Evolutionary conservation across 1,140 invertebrate genomes (phyloP).

Genomic region (Brachionus angularis): DNA sequence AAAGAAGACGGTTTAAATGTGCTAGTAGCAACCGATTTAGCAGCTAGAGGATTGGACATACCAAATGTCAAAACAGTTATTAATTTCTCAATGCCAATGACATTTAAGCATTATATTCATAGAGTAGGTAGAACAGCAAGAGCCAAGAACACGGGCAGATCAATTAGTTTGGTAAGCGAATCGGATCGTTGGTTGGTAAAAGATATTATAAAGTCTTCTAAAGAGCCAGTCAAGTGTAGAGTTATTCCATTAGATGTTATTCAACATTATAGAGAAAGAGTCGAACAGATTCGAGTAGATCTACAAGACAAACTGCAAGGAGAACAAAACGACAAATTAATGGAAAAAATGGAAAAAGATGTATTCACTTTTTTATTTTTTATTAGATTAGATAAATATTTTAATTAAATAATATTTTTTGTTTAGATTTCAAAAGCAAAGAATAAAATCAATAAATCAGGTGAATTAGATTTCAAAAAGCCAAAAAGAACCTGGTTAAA

Average conservation of each 20-base stretch:
- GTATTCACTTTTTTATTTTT: background rate
- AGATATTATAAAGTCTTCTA: constrained; percentile 37
- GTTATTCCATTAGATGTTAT: constrained; percentile 28
- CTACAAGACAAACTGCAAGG: background rate
- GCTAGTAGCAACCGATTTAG: constrained; percentile 89
- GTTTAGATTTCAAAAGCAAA: background rate
- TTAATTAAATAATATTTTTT: background rate
- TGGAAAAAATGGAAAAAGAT: constrained; percentile 44
- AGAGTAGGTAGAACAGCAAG: constrained; percentile 87
- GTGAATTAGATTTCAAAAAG: background rate
- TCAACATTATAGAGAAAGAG: constrained; percentile 27
- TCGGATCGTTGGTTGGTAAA: constrained; percentile 15
- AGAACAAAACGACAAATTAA: constrained; percentile 30
- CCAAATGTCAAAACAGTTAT: constrained; percentile 89
- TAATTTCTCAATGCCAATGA: constrained; percentile 89
- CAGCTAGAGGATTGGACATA: constrained; percentile 91
- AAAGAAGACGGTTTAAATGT: constrained; percentile 83
- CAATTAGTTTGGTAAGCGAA: constrained; percentile 37
- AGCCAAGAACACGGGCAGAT: constrained; percentile 67
- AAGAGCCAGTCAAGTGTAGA: constrained; percentile 28
- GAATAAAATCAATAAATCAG: background rate
- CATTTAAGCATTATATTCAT: constrained; percentile 91
- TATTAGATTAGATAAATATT: background rate
- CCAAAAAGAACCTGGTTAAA: constrained; percentile 1
- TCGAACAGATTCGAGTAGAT: background rate